Evolutionary conservation across 2,888 invertebrate genomes (phyloP).

Genomic region (Epinotia nisella): DNA sequence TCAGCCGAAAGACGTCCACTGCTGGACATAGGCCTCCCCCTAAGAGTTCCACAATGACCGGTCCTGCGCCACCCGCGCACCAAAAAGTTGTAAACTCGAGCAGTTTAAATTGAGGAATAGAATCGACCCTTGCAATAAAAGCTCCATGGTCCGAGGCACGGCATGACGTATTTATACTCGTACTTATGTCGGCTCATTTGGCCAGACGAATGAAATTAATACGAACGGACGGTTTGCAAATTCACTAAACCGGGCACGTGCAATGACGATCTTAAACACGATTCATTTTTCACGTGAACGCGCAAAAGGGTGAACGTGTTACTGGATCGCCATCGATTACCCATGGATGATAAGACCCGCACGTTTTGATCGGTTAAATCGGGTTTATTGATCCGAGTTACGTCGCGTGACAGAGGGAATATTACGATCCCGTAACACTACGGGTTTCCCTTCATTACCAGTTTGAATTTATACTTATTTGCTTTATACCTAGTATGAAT

Average conservation of each 20-base stretch:
- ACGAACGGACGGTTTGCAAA: constrained; percentile 3
- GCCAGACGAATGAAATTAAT: neutral
- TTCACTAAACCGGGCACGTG: constrained; percentile 20
- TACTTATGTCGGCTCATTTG: neutral
- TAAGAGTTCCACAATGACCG: too few relatives aligned
- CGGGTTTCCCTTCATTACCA: constrained; percentile 6
- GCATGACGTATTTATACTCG: too few relatives aligned
- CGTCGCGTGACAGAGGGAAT: constrained; percentile 37
- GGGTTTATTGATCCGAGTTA: constrained; percentile 39
- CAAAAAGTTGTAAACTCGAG: too few relatives aligned
- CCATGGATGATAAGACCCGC: constrained; percentile 42
- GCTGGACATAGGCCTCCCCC: too few relatives aligned
- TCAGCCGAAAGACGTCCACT: too few relatives aligned
- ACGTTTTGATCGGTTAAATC: constrained; percentile 40
- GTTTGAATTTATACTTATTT: neutral
- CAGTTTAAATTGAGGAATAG: too few relatives aligned
- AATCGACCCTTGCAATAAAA: too few relatives aligned
- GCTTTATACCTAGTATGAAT: too few relatives aligned
- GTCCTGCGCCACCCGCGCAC: too few relatives aligned
- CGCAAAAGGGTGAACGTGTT: constrained; percentile 40
- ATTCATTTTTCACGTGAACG: constrained; percentile 41
- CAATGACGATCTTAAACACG: constrained; percentile 28
- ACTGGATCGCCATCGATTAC: constrained; percentile 42
- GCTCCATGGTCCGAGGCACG: too few relatives aligned
- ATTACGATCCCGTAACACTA: constrained; percentile 18